Evolutionary conservation across 2,888 invertebrate species (phyloP).

Genomic region (Abscondita cerata): DNA sequence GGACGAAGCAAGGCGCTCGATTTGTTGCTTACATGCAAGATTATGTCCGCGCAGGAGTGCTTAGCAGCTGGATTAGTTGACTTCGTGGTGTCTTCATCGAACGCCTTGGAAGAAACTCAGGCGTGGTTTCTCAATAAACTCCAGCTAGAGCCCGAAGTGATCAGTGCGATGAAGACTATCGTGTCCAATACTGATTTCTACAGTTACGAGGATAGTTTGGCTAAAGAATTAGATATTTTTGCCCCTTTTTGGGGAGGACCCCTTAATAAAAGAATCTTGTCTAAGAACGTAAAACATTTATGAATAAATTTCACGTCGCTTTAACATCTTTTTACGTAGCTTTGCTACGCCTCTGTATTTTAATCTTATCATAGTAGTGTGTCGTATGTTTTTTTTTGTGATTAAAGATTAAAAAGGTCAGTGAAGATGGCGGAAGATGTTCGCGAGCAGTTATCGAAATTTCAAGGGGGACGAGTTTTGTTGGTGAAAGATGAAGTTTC

Average conservation of each 20-base stretch:
- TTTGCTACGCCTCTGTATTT: too few relatives aligned
- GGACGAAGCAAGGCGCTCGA: conserved; percentile 49
- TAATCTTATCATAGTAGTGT: too few relatives aligned
- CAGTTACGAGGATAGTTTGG: conserved; percentile 36
- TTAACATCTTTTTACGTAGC: too few relatives aligned
- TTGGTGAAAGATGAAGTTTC: too few relatives aligned
- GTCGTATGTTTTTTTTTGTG: too few relatives aligned
- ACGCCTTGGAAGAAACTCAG: conserved; percentile 40
- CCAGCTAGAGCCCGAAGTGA: conserved; percentile 42
- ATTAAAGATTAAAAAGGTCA: too few relatives aligned
- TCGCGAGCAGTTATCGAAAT: too few relatives aligned
- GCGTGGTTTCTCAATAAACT: conserved; percentile 46
- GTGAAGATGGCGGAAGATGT: too few relatives aligned
- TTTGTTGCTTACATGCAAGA: conserved; percentile 46
- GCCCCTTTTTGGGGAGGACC: conserved; percentile 48
- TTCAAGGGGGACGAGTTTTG: too few relatives aligned
- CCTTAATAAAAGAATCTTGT: conserved; percentile 45
- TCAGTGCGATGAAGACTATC: conserved; percentile 45
- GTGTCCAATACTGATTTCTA: conserved; percentile 29
- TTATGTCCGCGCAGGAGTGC: conserved; percentile 49
- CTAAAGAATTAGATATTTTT: conserved; percentile 45
- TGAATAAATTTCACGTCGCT: too few relatives aligned
- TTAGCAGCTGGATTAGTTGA: conserved; percentile 46
- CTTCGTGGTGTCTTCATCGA: conserved; percentile 40
- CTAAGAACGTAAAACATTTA: conserved; percentile 46